phyloP scores from a whole-genome alignment of 2,797 vertebrate species.

The Megaceryle alcyon region DNA sequence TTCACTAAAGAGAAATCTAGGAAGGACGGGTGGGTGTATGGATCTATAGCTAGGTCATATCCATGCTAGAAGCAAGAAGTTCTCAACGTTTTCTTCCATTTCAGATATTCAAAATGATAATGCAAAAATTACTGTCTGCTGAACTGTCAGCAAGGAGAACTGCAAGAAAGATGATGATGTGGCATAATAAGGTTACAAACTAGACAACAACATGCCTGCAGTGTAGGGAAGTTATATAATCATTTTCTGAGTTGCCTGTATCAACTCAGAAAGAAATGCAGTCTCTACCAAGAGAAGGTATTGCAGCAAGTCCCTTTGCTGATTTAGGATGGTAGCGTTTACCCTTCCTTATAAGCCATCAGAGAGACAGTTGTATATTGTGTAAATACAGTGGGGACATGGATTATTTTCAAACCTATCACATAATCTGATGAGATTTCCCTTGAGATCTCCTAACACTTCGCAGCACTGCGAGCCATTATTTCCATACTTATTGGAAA shows the following conservation, averaged over 20 bases:
- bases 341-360: slow-evolving; percentile 27
- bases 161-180: background rate
- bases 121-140: background rate
- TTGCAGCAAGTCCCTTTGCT: background rate
- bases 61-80: background rate
- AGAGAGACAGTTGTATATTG: slow-evolving; percentile 54
- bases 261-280: background rate
- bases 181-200: slow-evolving; percentile 26
- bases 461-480: slow-evolving; percentile 55
- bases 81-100: background rate
- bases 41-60: background rate
- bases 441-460: slow-evolving; percentile 64
- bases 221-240: background rate
- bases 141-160: background rate
- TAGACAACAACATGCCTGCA: background rate
- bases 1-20: background rate
- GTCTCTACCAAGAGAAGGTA: background rate
- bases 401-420: slow-evolving; percentile 78
- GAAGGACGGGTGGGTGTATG: background rate
- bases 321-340: slow-evolving; percentile 30
- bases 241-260: background rate
- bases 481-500: slow-evolving; percentile 82
- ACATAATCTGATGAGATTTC: slow-evolving; percentile 77
- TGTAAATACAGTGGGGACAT: slow-evolving; percentile 46
- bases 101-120: background rate